phyloP scores from a whole-genome alignment of 2,888 invertebrate genomes.

The Cephus spinipes region DNA sequence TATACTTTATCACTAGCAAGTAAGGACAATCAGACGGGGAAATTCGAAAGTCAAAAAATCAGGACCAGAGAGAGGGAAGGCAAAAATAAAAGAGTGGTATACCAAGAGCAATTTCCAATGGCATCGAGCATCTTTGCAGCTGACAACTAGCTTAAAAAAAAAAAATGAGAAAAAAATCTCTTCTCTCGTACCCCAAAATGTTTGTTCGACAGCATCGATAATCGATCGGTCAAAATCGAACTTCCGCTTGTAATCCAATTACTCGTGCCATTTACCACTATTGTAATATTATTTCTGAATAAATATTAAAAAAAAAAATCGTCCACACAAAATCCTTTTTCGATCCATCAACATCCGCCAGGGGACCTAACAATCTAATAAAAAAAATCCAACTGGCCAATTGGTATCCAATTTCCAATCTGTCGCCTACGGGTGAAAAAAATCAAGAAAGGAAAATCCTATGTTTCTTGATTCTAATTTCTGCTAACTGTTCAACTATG shows the following conservation, averaged over 20 bases:
- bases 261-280: slow-evolving; percentile 17
- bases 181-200: no score
- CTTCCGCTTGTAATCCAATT: slow-evolving; percentile 16
- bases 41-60: not conserved
- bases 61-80: not conserved
- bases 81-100: not conserved
- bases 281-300: slow-evolving; percentile 19
- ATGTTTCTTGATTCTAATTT: not conserved
- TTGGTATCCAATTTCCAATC: not conserved
- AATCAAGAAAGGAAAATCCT: not conserved
- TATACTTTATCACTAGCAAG: slow-evolving; percentile 28
- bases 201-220: no score
- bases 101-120: not conserved
- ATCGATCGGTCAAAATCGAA: slow-evolving; percentile 2
- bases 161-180: not conserved
- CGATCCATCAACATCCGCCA: not conserved
- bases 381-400: not conserved
- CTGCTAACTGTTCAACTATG: not conserved
- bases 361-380: not conserved
- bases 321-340: not conserved
- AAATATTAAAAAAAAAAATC: slow-evolving; percentile 9
- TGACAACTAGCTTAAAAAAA: not conserved
- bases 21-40: slow-evolving; percentile 20
- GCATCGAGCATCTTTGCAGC: not conserved
- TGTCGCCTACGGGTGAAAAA: not conserved